These are phyloP conservation scores for Aproaerema taeniolella DNA, from an alignment of 2,888 invertebrate species.

Conservation along the genomic window DNA sequence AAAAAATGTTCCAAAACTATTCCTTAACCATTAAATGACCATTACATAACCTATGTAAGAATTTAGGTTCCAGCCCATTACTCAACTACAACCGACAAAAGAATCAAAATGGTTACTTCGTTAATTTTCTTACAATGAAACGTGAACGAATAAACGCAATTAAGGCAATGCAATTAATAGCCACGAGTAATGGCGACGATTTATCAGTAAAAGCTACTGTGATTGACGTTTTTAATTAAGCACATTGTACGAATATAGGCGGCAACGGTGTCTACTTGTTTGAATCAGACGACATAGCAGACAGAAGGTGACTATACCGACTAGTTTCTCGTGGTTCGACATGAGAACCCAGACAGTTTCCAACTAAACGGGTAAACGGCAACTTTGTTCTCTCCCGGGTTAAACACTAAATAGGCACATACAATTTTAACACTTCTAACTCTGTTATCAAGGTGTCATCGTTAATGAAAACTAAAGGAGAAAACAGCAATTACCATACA, in stretches of 20 bases:
- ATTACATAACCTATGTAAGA: slow-evolving; percentile 21
- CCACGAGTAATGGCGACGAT: slow-evolving; percentile 59
- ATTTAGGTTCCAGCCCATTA: slow-evolving; percentile 31
- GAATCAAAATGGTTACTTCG: slow-evolving; percentile 42
- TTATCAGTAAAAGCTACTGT: slow-evolving; percentile 60
- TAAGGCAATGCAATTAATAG: slow-evolving; percentile 65
- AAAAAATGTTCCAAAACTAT: too few relatives aligned
- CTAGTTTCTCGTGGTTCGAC: too few relatives aligned
- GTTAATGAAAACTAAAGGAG: slow-evolving; percentile 40
- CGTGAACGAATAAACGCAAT: slow-evolving; percentile 59
- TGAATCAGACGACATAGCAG: too few relatives aligned
- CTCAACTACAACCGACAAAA: slow-evolving; percentile 24
- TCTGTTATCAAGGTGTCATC: slow-evolving; percentile 29
- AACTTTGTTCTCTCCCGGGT: too few relatives aligned
- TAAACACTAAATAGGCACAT: slow-evolving; percentile 14
- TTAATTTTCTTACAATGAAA: slow-evolving; percentile 48
- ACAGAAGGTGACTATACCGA: too few relatives aligned
- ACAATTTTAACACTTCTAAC: slow-evolving; percentile 2
- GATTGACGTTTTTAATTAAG: slow-evolving; percentile 71
- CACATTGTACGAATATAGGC: slow-evolving; percentile 18
- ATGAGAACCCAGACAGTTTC: too few relatives aligned
- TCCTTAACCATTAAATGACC: too few relatives aligned
- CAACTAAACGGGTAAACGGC: too few relatives aligned
- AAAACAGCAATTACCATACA: slow-evolving; percentile 34
- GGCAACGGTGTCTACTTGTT: too few relatives aligned